Percentiles rank a stretch among this genome's conserved stretches.
Evolutionary conservation across 1,140 invertebrate genomes (phyloP).

Genomic region (Acromyrmex echinatior): DNA sequence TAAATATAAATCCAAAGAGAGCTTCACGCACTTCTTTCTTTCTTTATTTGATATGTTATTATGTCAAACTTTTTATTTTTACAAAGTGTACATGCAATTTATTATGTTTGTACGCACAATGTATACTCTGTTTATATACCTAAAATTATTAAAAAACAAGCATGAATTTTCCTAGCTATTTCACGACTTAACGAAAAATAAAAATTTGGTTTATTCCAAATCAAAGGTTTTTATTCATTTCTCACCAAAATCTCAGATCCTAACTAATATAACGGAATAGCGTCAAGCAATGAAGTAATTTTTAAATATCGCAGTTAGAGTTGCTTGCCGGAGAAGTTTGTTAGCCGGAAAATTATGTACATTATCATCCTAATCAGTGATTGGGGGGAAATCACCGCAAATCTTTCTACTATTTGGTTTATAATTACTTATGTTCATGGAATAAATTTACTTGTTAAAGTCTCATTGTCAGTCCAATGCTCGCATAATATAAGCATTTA

Average conservation of each 20-base stretch:
- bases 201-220: neutral
- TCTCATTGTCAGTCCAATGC: neutral
- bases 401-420: neutral
- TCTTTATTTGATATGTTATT: neutral
- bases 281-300: neutral
- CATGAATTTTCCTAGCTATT: neutral
- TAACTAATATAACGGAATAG: neutral
- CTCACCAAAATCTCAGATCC: neutral
- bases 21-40: neutral
- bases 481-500: conserved; percentile 37
- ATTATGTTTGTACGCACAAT: neutral
- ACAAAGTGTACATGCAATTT: conserved; percentile 10
- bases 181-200: neutral
- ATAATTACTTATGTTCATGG: neutral
- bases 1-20: conserved; percentile 8
- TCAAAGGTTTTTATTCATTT: neutral
- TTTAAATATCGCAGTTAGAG: neutral
- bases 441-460: conserved; percentile 32
- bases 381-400: too few relatives aligned
- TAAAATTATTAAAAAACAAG: conserved; percentile 6
- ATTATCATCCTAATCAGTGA: conserved; percentile 10
- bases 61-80: conserved; percentile 5
- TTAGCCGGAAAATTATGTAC: neutral
- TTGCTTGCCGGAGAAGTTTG: neutral
- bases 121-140: conserved; percentile 17